Percentiles rank a stretch among this genome's conserved stretches.
Evolutionary conservation across 2,113 vertebrate species (phyloP).

Genomic region (Lophotis ruficrista): DNA sequence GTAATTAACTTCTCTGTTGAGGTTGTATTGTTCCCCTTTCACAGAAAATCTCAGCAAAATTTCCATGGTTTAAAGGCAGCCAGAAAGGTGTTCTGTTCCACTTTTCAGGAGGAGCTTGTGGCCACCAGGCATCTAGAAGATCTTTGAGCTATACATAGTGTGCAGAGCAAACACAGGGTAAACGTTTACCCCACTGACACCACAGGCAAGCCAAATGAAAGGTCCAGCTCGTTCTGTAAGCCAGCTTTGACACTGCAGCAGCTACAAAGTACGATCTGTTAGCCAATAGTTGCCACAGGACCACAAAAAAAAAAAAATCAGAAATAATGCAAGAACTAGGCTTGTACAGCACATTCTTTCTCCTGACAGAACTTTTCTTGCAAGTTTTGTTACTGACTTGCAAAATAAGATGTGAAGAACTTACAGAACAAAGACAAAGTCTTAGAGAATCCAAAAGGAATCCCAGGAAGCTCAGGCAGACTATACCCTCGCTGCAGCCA

Average conservation of each 20-base stretch:
- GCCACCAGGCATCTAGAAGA: neutral
- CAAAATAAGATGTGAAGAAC: neutral
- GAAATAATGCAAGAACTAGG: neutral
- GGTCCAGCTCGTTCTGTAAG: neutral
- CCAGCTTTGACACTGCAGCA: neutral
- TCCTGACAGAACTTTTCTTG: neutral
- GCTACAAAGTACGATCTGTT: neutral
- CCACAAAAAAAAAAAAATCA: neutral
- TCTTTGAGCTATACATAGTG: neutral
- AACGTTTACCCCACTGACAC: neutral
- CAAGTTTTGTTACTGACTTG: neutral
- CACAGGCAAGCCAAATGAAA: neutral
- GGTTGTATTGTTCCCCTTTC: conserved; percentile 29
- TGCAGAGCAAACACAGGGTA: neutral
- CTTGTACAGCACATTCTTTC: neutral
- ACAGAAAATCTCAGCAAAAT: neutral
- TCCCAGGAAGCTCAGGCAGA: neutral
- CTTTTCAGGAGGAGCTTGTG: neutral
- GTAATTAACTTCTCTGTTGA: conserved; percentile 31
- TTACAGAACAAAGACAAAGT: neutral
- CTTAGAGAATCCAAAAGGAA: neutral
- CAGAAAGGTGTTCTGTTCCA: conserved; percentile 24
- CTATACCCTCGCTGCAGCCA: neutral
- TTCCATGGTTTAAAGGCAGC: neutral
- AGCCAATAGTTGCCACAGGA: neutral